phyloP scores from a whole-genome alignment of 2,797 vertebrate species.

The Sebastes minor region DNA sequence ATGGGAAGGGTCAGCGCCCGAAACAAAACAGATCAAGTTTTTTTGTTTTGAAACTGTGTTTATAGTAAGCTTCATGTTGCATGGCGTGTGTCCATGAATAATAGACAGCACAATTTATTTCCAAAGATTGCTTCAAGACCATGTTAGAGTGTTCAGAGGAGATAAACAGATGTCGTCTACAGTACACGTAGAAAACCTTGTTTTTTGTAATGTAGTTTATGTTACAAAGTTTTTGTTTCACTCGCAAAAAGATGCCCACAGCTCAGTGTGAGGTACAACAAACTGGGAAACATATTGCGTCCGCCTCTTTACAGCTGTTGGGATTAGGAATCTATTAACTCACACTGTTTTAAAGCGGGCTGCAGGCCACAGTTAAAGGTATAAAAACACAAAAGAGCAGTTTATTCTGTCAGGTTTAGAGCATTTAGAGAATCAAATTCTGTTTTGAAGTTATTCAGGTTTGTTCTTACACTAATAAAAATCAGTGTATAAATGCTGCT shows the following conservation, averaged over 20 bases:
- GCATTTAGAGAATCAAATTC: background rate
- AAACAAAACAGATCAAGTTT: constrained; percentile 63
- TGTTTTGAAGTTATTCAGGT: background rate
- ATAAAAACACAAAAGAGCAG: background rate
- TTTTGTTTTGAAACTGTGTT: constrained; percentile 52
- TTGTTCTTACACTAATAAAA: background rate
- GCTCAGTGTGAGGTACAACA: constrained; percentile 24
- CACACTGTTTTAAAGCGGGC: background rate
- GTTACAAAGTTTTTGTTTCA: constrained; percentile 33
- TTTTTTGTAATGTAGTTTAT: constrained; percentile 15
- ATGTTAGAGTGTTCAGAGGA: constrained; percentile 74
- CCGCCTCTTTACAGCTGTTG: background rate
- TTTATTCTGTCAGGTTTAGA: background rate
- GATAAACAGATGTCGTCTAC: constrained; percentile 85
- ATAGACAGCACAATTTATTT: constrained; percentile 40
- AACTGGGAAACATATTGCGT: background rate
- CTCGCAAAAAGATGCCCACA: background rate
- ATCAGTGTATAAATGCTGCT: background rate
- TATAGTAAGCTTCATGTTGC: constrained; percentile 45
- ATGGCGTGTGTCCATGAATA: constrained; percentile 24
- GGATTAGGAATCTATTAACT: background rate
- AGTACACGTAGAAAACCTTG: constrained; percentile 71
- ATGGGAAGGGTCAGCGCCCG: constrained; percentile 50
- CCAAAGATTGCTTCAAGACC: constrained; percentile 39
- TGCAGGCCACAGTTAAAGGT: background rate